A percentile compares a stretch with the other conserved stretches of the same genome.
Evolutionary conservation across 2,797 vertebrate species (phyloP).

Genomic region (Siniperca scherzeri): DNA sequence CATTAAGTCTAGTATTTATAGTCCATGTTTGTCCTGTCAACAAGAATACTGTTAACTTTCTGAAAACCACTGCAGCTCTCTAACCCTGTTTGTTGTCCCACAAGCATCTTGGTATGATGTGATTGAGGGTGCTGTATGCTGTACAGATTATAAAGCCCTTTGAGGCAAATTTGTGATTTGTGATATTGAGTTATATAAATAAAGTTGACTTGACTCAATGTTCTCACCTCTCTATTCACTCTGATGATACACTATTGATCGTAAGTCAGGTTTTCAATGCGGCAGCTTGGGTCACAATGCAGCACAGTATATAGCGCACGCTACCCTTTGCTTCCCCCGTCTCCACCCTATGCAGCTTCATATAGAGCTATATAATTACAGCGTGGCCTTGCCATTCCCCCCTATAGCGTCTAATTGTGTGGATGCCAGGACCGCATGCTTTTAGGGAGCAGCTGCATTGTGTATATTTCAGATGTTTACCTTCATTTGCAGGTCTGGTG

Average conservation of each 20-base stretch:
- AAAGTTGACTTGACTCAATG: slow-evolving; percentile 20
- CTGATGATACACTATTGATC: slow-evolving; percentile 57
- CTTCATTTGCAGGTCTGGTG: slow-evolving; percentile 40
- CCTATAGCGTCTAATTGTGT: slow-evolving; percentile 71
- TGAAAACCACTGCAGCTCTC: not conserved
- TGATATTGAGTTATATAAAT: slow-evolving; percentile 2
- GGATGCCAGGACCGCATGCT: slow-evolving; percentile 63
- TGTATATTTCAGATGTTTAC: slow-evolving; percentile 63
- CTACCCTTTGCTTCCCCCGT: slow-evolving; percentile 25
- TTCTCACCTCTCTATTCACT: slow-evolving; percentile 46
- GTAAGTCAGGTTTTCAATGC: slow-evolving; percentile 47
- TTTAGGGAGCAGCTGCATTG: slow-evolving; percentile 59
- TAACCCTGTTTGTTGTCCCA: not conserved
- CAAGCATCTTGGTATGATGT: too few species aligned
- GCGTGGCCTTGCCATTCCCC: slow-evolving; percentile 64
- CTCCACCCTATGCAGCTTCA: slow-evolving; percentile 50
- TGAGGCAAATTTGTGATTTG: not conserved
- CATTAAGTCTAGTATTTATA: not conserved
- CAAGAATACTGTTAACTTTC: not conserved
- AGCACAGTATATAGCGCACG: slow-evolving; percentile 8
- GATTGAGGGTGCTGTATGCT: too few species aligned
- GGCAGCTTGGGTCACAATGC: slow-evolving; percentile 57
- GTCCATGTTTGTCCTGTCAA: not conserved
- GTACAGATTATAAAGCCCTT: not conserved
- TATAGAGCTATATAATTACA: slow-evolving; percentile 74